A percentile compares a stretch with the other conserved stretches of the same genome.
phyloP scores from a whole-genome alignment of 2,113 vertebrate species.

The Sclerurus mexicanus region DNA sequence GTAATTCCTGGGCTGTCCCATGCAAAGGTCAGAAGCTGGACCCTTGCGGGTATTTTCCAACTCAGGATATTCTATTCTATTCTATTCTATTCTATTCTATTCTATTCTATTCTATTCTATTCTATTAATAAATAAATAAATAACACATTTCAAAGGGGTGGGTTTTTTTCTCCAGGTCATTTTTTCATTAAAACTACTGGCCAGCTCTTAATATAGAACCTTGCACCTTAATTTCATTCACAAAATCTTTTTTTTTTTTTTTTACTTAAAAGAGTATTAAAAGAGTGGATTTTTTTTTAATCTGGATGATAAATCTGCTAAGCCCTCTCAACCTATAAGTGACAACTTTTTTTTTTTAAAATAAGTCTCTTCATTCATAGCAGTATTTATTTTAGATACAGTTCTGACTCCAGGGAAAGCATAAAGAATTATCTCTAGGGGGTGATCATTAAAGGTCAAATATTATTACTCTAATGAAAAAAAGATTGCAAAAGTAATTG shows the following conservation, averaged over 20 bases:
- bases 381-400: neutral
- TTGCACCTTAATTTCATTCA: neutral
- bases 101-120: neutral
- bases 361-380: neutral
- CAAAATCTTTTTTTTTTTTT: neutral
- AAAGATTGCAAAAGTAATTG: neutral
- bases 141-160: neutral
- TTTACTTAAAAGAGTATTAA: neutral
- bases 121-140: neutral
- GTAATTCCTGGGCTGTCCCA: neutral
- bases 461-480: neutral
- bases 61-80: neutral
- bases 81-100: neutral
- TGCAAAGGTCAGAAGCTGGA: neutral
- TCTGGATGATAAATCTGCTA: neutral
- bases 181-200: neutral
- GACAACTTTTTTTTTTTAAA: neutral
- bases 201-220: neutral
- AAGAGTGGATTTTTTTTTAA: neutral
- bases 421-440: neutral
- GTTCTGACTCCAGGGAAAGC: neutral
- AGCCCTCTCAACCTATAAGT: neutral
- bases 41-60: neutral
- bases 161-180: neutral
- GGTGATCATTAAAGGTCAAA: neutral